phyloP scores from a whole-genome alignment of 2,888 invertebrate species.

The Parasteatoda lunata region DNA sequence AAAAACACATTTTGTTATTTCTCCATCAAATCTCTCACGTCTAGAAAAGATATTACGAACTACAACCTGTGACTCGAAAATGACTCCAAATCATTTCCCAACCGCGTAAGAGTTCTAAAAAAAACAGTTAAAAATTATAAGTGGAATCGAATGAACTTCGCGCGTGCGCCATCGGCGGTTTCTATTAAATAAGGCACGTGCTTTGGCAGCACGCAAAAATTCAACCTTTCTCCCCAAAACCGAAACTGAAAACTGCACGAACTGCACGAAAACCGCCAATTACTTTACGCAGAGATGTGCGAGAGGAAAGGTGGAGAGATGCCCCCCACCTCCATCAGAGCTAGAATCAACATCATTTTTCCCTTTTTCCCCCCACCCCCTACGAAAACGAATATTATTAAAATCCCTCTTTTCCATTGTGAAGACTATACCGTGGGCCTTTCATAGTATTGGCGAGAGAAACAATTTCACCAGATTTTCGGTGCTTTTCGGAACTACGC shows the following conservation, averaged over 20 bases:
- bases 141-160: conserved; percentile 58
- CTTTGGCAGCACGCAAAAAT: conserved; percentile 51
- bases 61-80: conserved; percentile 4
- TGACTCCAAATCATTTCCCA: conserved; percentile 33
- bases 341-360: conserved; percentile 23
- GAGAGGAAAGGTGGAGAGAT: conserved; percentile 11
- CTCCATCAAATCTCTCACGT: neutral
- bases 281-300: conserved; percentile 31
- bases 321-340: conserved; percentile 8
- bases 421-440: neutral
- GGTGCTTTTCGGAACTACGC: conserved; percentile 29
- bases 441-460: conserved; percentile 7
- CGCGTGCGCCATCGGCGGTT: conserved; percentile 31
- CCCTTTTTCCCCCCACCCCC: conserved; percentile 3
- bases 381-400: conserved; percentile 51
- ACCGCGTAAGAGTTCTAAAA: neutral
- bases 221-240: conserved; percentile 46
- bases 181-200: conserved; percentile 40
- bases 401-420: conserved; percentile 27
- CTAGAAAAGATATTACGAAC: neutral
- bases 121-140: conserved; percentile 38
- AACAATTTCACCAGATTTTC: conserved; percentile 66
- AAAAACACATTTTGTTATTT: conserved; percentile 10
- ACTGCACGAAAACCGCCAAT: conserved; percentile 67
- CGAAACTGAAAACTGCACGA: conserved; percentile 61